A percentile compares a stretch with the other conserved stretches of the same genome.
Conservation (phyloP, 2,888 invertebrate genomes). For the Caenorhabditis virilis region DNA sequence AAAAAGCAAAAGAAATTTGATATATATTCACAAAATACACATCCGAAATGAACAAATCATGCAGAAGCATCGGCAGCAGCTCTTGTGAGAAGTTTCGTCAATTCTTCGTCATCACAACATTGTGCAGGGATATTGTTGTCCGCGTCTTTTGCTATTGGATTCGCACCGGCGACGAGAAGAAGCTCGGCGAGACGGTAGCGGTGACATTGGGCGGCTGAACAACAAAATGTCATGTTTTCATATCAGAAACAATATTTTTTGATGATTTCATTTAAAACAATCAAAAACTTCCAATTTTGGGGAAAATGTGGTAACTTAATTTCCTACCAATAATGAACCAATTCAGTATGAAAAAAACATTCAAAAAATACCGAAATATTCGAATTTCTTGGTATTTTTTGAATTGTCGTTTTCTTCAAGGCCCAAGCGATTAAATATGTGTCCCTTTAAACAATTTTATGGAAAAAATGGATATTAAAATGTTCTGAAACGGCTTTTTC, state of each 20-base stretch:
- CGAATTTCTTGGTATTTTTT: too few relatives aligned
- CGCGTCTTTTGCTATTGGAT: conserved; percentile 37
- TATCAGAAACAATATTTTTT: neutral
- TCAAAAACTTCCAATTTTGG: neutral
- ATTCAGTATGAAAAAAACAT: too few relatives aligned
- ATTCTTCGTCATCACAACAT: conserved; percentile 36
- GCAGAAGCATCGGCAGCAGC: too few relatives aligned
- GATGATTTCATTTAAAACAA: neutral
- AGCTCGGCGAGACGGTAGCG: conserved; percentile 44
- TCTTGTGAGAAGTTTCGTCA: neutral
- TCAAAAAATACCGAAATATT: neutral
- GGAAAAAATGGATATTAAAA: too few relatives aligned
- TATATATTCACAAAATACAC: conserved; percentile 4
- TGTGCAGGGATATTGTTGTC: conserved; percentile 50
- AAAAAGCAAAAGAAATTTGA: conserved; percentile 20
- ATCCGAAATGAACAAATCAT: conserved; percentile 6
- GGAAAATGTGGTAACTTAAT: too few relatives aligned
- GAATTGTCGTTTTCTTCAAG: too few relatives aligned
- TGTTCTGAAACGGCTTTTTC: too few relatives aligned
- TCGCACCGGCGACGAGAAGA: conserved; percentile 45
- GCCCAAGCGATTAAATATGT: too few relatives aligned
- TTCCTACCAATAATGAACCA: too few relatives aligned
- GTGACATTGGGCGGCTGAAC: conserved; percentile 38
- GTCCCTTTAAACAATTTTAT: too few relatives aligned
- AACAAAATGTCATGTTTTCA: neutral